A percentile compares a stretch with the other conserved stretches of the same genome.
Evolutionary conservation across 2,888 invertebrate species (phyloP).

Genomic region (Noctua fimbriata): DNA sequence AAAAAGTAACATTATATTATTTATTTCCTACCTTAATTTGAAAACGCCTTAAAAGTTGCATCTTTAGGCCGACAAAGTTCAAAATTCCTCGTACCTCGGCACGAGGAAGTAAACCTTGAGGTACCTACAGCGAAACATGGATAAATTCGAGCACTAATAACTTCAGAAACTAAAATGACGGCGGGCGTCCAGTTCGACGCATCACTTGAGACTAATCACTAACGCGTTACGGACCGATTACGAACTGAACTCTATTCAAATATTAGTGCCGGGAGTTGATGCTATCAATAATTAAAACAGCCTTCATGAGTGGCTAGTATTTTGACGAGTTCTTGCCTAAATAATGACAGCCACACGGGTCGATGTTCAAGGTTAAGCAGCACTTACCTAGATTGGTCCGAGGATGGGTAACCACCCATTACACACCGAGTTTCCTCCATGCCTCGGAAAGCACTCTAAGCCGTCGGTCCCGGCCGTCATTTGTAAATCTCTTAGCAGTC

Average conservation of each 20-base stretch:
- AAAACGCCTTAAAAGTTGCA: background rate
- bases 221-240: constrained; percentile 29
- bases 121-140: background rate
- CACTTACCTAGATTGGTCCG: background rate
- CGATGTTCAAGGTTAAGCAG: background rate
- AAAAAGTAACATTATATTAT: background rate
- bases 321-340: background rate
- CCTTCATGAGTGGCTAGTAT: background rate
- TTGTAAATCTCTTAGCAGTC: no score
- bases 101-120: background rate
- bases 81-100: background rate
- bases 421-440: background rate
- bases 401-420: background rate
- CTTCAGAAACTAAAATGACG: constrained; percentile 4
- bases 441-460: background rate
- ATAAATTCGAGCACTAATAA: background rate
- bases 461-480: background rate
- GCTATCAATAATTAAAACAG: background rate
- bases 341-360: background rate
- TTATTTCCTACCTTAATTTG: constrained; percentile 8
- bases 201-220: constrained; percentile 48
- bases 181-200: constrained; percentile 12
- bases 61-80: background rate
- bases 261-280: constrained; percentile 29
- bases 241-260: constrained; percentile 35